Percentiles rank a stretch among this genome's conserved stretches.
Conservation (phyloP, 30 jellyfish, hydroid and myxozoan genomes). For the Pseudorhiza aurosa region DNA sequence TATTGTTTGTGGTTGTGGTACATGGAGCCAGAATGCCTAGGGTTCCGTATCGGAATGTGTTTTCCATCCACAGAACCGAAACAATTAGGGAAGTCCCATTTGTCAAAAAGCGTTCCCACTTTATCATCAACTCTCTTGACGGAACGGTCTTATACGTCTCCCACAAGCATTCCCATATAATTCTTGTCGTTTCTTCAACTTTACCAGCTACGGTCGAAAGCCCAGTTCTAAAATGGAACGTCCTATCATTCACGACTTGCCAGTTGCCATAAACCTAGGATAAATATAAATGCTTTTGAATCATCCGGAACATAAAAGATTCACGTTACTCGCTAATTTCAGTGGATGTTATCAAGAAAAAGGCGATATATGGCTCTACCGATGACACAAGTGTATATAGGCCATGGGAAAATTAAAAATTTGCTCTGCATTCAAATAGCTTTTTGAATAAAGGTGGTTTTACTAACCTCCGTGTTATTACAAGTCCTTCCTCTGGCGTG, state of each 20-base stretch:
- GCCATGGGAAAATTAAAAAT: no score
- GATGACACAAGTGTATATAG: no score
- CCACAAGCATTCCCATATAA: conserved; percentile 8
- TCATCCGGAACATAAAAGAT: not conserved
- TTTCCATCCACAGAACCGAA: conserved; percentile 36
- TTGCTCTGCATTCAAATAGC: no score
- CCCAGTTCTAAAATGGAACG: conserved; percentile 7
- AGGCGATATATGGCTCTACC: no score
- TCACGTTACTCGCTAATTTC: not conserved
- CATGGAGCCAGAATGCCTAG: conserved; percentile 9
- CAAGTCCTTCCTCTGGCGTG: conserved; percentile 15
- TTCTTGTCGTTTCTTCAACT: conserved; percentile 1
- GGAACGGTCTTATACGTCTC: no score
- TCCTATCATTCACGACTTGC: not conserved
- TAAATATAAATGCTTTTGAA: not conserved
- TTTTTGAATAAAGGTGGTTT: no score
- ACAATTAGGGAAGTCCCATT: conserved; percentile 20
- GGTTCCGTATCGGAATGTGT: conserved; percentile 2
- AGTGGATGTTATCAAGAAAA: conserved; percentile 22
- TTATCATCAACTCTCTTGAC: no score
- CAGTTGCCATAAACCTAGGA: conserved; percentile 24
- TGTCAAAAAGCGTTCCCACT: no score
- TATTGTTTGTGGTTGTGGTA: conserved; percentile 15
- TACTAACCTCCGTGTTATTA: conserved; percentile 9
- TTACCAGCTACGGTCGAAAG: conserved; percentile 10